A percentile compares a stretch with the other conserved stretches of the same genome.
These are phyloP conservation scores for Sphyrna mokarran DNA, from an alignment of 2,113 vertebrate species.

Conservation along the genomic window DNA sequence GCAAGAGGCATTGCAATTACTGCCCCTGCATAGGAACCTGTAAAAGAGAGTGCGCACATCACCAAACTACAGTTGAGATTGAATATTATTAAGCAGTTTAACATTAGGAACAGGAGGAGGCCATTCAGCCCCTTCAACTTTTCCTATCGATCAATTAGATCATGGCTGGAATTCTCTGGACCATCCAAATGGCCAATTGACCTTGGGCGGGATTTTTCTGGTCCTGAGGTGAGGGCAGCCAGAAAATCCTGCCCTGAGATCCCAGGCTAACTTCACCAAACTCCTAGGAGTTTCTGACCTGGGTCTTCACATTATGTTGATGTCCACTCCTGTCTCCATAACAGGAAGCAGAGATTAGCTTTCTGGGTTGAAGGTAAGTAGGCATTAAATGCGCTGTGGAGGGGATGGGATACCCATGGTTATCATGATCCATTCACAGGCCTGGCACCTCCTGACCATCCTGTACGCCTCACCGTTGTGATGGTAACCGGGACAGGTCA, in stretches of 20 bases:
- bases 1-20: constrained; percentile 87
- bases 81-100: background rate
- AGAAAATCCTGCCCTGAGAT: no score
- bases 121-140: background rate
- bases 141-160: background rate
- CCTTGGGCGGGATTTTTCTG: no score
- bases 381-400: background rate
- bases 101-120: background rate
- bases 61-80: background rate
- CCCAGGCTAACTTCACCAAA: no score
- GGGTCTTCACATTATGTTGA: background rate
- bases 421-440: background rate
- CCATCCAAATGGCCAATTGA: no score
- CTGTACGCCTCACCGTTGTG: background rate
- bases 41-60: constrained; percentile 29
- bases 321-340: background rate
- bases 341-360: background rate
- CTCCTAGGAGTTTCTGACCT: no score
- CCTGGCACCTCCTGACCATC: background rate
- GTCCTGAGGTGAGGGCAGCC: no score
- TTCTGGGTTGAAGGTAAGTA: background rate
- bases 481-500: background rate
- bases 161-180: no score
- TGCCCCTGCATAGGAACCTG: constrained; percentile 82
- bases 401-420: background rate